Evolutionary conservation across 2,797 vertebrate genomes (phyloP), one percentile per base, ranked within the genome.

Genomic region (Coregonus ussuriensis): DNA sequence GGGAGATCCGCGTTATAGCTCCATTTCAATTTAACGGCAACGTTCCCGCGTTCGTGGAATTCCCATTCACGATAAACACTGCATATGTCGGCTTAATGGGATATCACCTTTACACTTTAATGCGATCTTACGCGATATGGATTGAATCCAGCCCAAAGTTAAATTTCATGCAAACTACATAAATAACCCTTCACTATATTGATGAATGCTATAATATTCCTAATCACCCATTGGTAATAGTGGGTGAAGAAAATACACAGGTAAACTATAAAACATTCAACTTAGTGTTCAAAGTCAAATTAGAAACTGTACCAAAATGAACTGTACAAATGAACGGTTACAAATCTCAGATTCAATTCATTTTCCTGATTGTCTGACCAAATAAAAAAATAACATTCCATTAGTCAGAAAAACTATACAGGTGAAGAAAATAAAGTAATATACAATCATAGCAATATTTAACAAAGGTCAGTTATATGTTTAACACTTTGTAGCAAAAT

Each of bases 201-300:
- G 91, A 92, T 91, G 91, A 92, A 92, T 92, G 89, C 91, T 93
- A 93, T 91, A 92, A 94, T 93, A 90, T 93, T 93, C 92, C 92
- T 93, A 87, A 92, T 93, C 89, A 94, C 92, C 94, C 95, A 96
- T 95, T 95, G 93, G 96, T 95, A 95, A 90, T 94, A 90, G 91
- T 81, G 73, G 87, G 88, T 85, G 80, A 84, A 75, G 83, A 86
- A 88, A 91, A 87, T 90, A 90, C 88, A 90, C 79, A 91, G 92
- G 91, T 93, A 93, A 94, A 93, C 91, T 92, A 87, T 93, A 89
- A 93, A 93, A 93, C 93, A 92, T 93, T 91, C 85, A 93, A 91
- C 92, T 92, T 80, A 80, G 83, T 87, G 86, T 87, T 84, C 82
- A 74, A 92, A 92, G 91, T 90, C 91, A 86, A 88, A 92, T 91